Base-by-base conservation (phyloP, 2,888 invertebrate genomes). In the Phoronis australis region DNA sequence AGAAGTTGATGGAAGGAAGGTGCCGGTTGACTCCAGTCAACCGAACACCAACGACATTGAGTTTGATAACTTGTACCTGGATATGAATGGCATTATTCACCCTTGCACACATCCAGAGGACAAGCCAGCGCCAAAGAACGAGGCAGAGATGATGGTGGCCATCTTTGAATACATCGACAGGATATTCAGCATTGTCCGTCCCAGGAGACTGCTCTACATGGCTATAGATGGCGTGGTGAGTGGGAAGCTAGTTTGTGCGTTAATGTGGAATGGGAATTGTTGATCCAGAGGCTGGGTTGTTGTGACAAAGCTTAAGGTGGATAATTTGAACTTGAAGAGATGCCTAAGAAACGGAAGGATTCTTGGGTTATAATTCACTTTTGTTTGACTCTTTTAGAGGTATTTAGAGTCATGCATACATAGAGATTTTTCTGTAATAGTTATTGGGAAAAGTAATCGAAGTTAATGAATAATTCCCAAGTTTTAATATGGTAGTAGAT, bases 31-130 rank as follows among this genome's bases (percentile, higher is more conserved):
- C 50, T 61, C 63, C 21, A 71, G 69, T 47, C 52, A 88, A 62
- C 88, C 94, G 1, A 99, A 99, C 82, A 96, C 96, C 5, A 99
- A 97, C 83, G 89, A 75, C 47, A 51, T 69, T 3, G 77, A 78
- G 80, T 99, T 99, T 81, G 99, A 99, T 79, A 99, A 99, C 79
- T 80, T 97, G 5, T 99, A 99, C 76, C 80, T 99, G 71, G 99
- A 99, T 72, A 99, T 99, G 99, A 99, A 99, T 75, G 99, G 99
- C 0, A 99, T 99, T 61, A 99, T 99, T 66, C 99, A 99, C 81
- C 97, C 97, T 0, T 99, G 99, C 75, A 97, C 96, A 6, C 99
- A 99, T 84, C 99, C 99, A 0, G 97, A 99, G 78, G 91, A 99
- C 76, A 90, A 84, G 56, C 93, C 96, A 2, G 87, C 97, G 0